These are phyloP conservation scores for Philhelius pedissequus DNA, from an alignment of 2,888 invertebrate genomes.

Conservation along the genomic window DNA sequence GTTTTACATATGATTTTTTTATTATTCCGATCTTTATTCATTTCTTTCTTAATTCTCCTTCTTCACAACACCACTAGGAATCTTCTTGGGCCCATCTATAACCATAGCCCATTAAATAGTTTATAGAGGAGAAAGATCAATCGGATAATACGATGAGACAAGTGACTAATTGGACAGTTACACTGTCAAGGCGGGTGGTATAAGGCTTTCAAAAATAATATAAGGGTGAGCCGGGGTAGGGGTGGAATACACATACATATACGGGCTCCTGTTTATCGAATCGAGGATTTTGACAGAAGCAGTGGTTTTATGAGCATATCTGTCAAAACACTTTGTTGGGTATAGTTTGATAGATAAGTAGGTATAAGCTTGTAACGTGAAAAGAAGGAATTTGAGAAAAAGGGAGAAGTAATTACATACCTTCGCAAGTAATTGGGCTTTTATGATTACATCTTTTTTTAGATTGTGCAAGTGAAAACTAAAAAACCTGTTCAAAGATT, in stretches of 20 bases:
- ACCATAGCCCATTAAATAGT: conserved; percentile 45
- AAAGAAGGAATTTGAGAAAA: background rate
- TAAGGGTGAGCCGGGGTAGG: background rate
- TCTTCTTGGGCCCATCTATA: background rate
- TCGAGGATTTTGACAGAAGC: background rate
- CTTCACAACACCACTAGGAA: background rate
- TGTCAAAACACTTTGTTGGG: background rate
- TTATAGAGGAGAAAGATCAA: conserved; percentile 59
- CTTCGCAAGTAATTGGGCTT: too few species aligned
- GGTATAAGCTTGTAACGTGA: too few species aligned
- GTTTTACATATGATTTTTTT: conserved; percentile 32
- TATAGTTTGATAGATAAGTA: background rate
- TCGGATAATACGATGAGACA: conserved; percentile 65
- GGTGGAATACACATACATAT: background rate
- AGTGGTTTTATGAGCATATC: background rate
- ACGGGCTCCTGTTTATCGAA: background rate
- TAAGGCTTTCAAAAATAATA: conserved; percentile 57
- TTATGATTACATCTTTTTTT: too few species aligned
- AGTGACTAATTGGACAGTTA: conserved; percentile 68
- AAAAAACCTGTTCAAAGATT: too few species aligned
- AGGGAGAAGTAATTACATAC: too few species aligned
- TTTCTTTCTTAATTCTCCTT: conserved; percentile 7
- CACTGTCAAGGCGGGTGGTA: conserved; percentile 67
- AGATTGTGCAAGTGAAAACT: too few species aligned
- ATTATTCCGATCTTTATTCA: background rate